Conservation (phyloP, 2,797 vertebrate species). For the Bradypodion ventrale region DNA sequence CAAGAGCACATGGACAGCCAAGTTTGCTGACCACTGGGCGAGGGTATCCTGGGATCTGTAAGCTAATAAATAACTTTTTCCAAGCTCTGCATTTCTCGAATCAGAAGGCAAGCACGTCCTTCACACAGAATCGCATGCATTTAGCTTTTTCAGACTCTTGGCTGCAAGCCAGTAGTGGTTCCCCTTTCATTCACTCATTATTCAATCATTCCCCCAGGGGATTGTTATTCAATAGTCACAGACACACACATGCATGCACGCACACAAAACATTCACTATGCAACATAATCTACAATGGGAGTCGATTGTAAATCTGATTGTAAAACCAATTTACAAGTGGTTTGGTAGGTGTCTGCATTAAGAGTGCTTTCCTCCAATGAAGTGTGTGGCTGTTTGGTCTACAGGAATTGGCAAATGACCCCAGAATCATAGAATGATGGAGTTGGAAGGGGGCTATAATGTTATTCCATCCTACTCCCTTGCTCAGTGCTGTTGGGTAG, state of each 20-base stretch:
- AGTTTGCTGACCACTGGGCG: no score
- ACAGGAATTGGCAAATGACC: neutral
- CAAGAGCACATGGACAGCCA: no score
- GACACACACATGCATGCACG: neutral
- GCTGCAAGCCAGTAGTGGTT: neutral
- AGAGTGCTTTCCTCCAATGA: neutral
- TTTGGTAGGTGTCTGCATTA: neutral
- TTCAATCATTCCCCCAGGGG: neutral
- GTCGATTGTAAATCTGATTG: no score
- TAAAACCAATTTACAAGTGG: neutral
- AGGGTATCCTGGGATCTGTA: neutral
- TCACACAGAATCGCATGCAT: neutral
- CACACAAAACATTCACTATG: neutral
- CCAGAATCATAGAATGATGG: neutral
- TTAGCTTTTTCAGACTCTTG: neutral
- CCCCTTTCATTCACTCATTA: slow-evolving; percentile 14
- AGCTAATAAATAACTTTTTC: no score
- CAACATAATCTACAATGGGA: neutral
- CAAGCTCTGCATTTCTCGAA: neutral
- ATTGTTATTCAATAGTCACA: neutral
- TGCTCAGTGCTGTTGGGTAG: no score
- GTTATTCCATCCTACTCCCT: neutral
- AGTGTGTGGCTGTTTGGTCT: neutral
- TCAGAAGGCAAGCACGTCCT: neutral
- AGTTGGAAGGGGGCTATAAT: neutral